Evolutionary conservation across 2,888 invertebrate genomes (phyloP).

Genomic region (Troilus luridus): DNA sequence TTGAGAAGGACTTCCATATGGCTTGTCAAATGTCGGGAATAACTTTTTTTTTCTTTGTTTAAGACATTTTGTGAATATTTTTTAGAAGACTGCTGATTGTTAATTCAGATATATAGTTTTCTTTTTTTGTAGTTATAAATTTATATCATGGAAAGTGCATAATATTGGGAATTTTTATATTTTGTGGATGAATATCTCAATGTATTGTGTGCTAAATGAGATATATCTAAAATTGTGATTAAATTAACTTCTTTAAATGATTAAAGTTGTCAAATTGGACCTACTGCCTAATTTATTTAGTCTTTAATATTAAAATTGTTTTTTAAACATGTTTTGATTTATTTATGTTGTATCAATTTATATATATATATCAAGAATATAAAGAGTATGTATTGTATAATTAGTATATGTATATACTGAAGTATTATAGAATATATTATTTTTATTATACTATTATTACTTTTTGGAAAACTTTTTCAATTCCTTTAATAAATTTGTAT

Average conservation of each 20-base stretch:
- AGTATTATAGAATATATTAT: constrained; percentile 32
- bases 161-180: neutral
- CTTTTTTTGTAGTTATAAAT: neutral
- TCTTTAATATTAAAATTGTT: neutral
- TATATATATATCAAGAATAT: neutral
- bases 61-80: constrained; percentile 11
- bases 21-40: constrained; percentile 68
- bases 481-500: constrained; percentile 18
- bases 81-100: constrained; percentile 47
- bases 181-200: neutral
- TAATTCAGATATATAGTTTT: neutral
- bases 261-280: neutral
- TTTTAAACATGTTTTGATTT: neutral
- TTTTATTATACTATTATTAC: neutral
- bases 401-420: constrained; percentile 17
- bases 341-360: constrained; percentile 5
- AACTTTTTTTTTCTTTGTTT: neutral
- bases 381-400: neutral
- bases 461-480: constrained; percentile 1
- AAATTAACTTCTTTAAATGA: neutral
- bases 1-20: constrained; percentile 90
- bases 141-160: neutral
- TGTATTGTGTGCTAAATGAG: neutral
- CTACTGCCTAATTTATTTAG: neutral
- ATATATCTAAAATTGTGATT: neutral